Conservation (phyloP, 2,113 vertebrate species). For the Picathartes gymnocephalus region DNA sequence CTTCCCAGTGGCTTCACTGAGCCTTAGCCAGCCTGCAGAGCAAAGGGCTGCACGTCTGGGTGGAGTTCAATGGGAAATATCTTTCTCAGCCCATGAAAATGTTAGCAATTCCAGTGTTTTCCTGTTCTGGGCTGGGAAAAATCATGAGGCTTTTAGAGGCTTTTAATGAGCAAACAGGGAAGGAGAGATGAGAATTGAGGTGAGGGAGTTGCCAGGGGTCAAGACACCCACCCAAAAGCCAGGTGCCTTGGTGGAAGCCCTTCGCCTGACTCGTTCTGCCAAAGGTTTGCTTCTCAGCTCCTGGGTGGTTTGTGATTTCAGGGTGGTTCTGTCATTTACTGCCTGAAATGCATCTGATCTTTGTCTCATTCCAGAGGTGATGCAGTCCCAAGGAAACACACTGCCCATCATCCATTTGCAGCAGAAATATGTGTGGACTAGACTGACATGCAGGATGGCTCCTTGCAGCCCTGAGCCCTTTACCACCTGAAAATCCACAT, state of each 20-base stretch:
- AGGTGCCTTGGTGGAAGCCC: not conserved
- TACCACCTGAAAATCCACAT: not conserved
- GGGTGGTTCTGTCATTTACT: not conserved
- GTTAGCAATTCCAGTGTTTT: not conserved
- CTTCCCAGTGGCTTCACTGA: not conserved
- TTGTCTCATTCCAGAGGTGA: not conserved
- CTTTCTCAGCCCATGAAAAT: constrained; percentile 45
- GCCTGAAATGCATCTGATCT: not conserved
- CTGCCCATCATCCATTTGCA: not conserved
- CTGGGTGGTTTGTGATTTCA: not conserved
- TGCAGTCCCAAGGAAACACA: not conserved
- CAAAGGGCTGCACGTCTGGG: not conserved
- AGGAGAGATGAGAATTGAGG: not conserved
- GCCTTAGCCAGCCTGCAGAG: not conserved
- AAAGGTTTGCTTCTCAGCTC: not conserved
- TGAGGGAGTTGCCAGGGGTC: not conserved
- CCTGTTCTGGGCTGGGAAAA: constrained; percentile 3
- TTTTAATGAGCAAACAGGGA: constrained; percentile 20
- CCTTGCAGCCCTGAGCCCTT: not conserved
- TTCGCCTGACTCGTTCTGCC: not conserved
- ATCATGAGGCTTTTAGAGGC: not conserved
- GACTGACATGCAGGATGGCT: not conserved
- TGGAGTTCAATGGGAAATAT: constrained; percentile 36
- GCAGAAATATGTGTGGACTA: not conserved
- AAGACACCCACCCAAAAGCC: not conserved